phyloP scores from a whole-genome alignment of 1,140 invertebrate genomes.

The Tetraneura akinire region DNA sequence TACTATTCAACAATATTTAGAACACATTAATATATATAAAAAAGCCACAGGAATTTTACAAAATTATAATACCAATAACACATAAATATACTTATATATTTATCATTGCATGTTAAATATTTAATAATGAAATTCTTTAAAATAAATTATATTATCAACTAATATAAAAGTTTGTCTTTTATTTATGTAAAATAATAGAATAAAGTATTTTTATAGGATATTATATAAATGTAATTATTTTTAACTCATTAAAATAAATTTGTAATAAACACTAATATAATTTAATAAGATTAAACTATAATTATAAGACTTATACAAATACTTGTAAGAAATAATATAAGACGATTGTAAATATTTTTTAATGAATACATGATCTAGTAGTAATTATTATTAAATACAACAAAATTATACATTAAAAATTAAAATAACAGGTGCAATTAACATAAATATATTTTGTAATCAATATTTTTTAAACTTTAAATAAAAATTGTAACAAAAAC shows the following conservation, averaged over 20 bases:
- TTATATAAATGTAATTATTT: neutral
- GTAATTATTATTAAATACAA: constrained; percentile 19
- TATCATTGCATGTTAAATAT: neutral
- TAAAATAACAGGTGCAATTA: constrained; percentile 10
- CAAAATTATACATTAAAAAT: neutral
- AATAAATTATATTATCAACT: neutral
- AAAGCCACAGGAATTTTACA: constrained; percentile 63
- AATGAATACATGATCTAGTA: constrained; percentile 1
- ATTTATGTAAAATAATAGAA: neutral
- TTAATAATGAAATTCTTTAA: neutral
- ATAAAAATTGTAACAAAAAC: constrained; percentile 2
- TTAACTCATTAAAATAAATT: constrained; percentile 15
- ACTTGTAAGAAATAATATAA: neutral
- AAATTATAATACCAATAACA: constrained; percentile 17
- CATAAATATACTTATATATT: neutral
- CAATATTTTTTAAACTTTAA: constrained; percentile 6
- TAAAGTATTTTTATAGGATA: constrained; percentile 12
- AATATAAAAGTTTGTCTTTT: constrained; percentile 21
- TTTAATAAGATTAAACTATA: constrained; percentile 17
- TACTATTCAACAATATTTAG: constrained; percentile 92
- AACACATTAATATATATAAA: constrained; percentile 87
- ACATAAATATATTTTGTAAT: neutral
- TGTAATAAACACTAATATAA: neutral
- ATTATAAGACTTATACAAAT: constrained; percentile 7
- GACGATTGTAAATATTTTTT: neutral